Evolutionary conservation across 2,888 invertebrate genomes (phyloP).

Genomic region (Acholoe squamosa): DNA sequence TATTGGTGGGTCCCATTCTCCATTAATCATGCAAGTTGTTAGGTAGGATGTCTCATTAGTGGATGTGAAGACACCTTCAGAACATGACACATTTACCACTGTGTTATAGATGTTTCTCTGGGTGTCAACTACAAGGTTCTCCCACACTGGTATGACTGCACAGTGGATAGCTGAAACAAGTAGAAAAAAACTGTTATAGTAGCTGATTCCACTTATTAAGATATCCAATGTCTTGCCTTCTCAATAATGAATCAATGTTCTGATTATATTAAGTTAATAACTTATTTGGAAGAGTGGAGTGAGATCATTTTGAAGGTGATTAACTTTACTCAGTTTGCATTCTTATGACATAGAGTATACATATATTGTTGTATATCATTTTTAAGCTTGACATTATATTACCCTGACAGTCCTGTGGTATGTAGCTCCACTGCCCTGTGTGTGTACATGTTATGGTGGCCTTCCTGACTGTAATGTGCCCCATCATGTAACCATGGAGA

Average conservation of each 20-base stretch:
- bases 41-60: conserved; percentile 11
- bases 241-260: too few relatives aligned
- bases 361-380: too few relatives aligned
- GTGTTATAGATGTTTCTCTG: background rate
- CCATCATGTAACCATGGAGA: conserved; percentile 38
- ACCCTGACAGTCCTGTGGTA: conserved; percentile 20
- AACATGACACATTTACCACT: conserved; percentile 10
- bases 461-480: background rate
- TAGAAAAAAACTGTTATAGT: background rate
- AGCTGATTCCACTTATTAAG: too few relatives aligned
- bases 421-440: background rate
- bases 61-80: background rate
- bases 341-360: too few relatives aligned
- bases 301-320: too few relatives aligned
- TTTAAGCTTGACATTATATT: background rate
- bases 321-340: too few relatives aligned
- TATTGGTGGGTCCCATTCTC: background rate
- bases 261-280: too few relatives aligned
- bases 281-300: too few relatives aligned
- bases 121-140: conserved; percentile 1
- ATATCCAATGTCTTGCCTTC: too few relatives aligned
- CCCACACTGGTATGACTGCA: background rate
- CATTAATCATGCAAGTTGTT: background rate
- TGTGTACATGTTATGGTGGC: conserved; percentile 3
- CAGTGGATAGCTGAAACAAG: background rate